Evolutionary conservation across 2,888 invertebrate species (phyloP).

Genomic region (Scaptodrosophila latifasciaeformis): DNA sequence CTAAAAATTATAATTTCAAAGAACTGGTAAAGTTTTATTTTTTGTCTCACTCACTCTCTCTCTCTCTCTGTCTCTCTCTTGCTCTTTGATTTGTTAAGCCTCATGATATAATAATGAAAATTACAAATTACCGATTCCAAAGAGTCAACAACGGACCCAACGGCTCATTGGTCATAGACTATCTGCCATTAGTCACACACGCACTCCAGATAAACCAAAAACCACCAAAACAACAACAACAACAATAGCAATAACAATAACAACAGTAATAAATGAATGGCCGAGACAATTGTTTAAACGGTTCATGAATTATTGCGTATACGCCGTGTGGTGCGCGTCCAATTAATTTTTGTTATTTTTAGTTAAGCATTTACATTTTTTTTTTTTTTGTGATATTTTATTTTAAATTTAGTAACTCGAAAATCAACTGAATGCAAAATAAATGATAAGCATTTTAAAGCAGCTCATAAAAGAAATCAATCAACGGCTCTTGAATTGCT

Average conservation of each 20-base stretch:
- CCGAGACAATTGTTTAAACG: slow-evolving; percentile 53
- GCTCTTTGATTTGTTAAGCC: no score
- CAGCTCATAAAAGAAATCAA: slow-evolving; percentile 54
- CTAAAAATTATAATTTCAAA: no score
- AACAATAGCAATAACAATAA: not conserved
- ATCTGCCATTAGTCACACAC: no score
- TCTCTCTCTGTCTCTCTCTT: no score
- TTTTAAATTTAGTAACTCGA: slow-evolving; percentile 36
- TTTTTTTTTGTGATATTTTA: slow-evolving; percentile 1
- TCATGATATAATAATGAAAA: no score
- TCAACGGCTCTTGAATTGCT: slow-evolving; percentile 34
- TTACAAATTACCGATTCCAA: no score
- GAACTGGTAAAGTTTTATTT: no score
- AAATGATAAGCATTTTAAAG: slow-evolving; percentile 45
- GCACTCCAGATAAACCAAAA: no score
- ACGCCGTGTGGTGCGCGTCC: slow-evolving; percentile 48
- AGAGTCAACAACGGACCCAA: no score
- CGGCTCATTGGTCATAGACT: no score
- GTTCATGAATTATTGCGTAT: slow-evolving; percentile 65
- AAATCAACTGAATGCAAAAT: slow-evolving; percentile 56
- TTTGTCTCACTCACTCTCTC: no score
- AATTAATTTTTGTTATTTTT: slow-evolving; percentile 56
- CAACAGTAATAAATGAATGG: slow-evolving; percentile 9
- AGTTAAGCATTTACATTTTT: slow-evolving; percentile 5
- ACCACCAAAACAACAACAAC: no score